phyloP scores from a whole-genome alignment of 2,888 invertebrate genomes.

The Eupithecia pulchellata region DNA sequence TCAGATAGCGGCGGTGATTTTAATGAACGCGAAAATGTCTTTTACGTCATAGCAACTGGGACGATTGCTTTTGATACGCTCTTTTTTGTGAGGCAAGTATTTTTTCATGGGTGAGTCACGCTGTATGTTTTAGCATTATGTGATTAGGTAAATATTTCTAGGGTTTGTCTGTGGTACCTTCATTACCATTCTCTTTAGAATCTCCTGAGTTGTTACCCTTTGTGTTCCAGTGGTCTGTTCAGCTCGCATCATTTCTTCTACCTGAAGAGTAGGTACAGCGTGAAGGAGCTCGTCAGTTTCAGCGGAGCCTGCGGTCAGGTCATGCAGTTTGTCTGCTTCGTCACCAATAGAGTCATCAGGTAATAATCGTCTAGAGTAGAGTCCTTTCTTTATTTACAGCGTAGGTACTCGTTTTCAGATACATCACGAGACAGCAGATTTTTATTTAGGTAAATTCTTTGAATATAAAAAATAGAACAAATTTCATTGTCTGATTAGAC shows the following conservation, averaged over 20 bases:
- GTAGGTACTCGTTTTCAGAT: neutral
- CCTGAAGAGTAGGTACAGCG: slow-evolving; percentile 77
- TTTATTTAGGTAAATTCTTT: no score
- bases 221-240: slow-evolving; percentile 83
- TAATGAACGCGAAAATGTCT: slow-evolving; percentile 72
- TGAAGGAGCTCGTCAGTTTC: slow-evolving; percentile 76
- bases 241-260: slow-evolving; percentile 87
- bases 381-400: neutral
- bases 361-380: slow-evolving; percentile 47
- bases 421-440: no score
- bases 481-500: no score
- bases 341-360: slow-evolving; percentile 86
- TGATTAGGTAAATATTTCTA: neutral
- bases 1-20: slow-evolving; percentile 78
- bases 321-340: slow-evolving; percentile 81
- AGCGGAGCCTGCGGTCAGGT: slow-evolving; percentile 77
- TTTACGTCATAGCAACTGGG: slow-evolving; percentile 82
- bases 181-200: neutral
- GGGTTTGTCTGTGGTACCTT: neutral
- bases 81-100: slow-evolving; percentile 84
- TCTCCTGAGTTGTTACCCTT: neutral
- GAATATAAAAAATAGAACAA: no score
- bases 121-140: neutral
- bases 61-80: slow-evolving; percentile 86
- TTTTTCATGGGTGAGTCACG: neutral